Conservation (phyloP, 2,113 vertebrate species). For the Clarias macrocephalus region DNA sequence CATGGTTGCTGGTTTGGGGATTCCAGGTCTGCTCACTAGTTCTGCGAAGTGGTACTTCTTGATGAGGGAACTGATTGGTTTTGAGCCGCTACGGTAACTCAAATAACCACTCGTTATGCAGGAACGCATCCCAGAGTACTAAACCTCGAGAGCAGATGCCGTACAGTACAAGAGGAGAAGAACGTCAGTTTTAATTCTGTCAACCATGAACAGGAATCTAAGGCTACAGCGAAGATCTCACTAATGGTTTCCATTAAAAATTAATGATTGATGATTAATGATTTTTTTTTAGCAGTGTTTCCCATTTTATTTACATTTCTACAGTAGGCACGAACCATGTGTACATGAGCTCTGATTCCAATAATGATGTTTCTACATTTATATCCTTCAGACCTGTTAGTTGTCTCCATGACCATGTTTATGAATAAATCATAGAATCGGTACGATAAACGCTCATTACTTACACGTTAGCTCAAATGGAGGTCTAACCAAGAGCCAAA, state of each 20-base stretch:
- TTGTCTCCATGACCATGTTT: neutral
- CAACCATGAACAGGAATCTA: neutral
- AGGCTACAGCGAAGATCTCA: neutral
- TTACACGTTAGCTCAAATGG: conserved; percentile 1
- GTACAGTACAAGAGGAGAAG: neutral
- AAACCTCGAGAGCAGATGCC: neutral
- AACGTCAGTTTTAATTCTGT: neutral
- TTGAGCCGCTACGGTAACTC: neutral
- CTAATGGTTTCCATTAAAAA: neutral
- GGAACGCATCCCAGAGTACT: neutral
- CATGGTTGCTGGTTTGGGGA: neutral
- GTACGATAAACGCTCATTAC: conserved; percentile 16
- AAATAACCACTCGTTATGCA: neutral
- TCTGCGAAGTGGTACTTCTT: neutral
- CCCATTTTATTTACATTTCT: neutral
- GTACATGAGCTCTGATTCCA: neutral
- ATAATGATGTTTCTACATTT: neutral
- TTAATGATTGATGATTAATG: too few species aligned
- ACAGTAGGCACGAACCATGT: too few species aligned
- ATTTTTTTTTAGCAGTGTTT: neutral
- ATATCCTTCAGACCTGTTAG: neutral
- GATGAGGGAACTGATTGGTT: neutral
- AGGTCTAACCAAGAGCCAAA: neutral
- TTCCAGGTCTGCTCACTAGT: neutral
- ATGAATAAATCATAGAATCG: conserved; percentile 3